These are phyloP conservation scores for Microplitis demolitor DNA, from an alignment of 1,140 invertebrate genomes.

Conservation along the genomic window DNA sequence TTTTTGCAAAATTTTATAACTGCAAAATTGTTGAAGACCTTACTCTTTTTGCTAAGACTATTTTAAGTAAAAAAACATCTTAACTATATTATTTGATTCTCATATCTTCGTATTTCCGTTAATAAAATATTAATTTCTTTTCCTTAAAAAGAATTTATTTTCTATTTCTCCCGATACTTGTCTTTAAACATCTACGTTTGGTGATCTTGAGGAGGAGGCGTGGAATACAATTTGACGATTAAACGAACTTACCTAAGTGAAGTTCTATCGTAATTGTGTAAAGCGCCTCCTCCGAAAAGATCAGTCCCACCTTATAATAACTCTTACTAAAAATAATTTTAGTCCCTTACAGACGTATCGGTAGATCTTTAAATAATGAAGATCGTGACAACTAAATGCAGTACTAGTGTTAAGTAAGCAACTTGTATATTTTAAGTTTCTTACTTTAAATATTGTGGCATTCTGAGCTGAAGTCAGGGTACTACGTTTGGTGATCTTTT, in stretches of 20 bases:
- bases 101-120: background rate
- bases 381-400: conserved; percentile 24
- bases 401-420: conserved; percentile 37
- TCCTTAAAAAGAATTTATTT: background rate
- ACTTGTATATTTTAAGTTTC: conserved; percentile 33
- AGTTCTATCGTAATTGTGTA: background rate
- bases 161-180: background rate
- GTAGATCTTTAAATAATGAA: background rate
- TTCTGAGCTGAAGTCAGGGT: no score
- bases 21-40: background rate
- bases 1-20: conserved; percentile 23
- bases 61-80: background rate
- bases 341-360: background rate
- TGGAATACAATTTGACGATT: conserved; percentile 12
- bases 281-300: conserved; percentile 2
- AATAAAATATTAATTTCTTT: background rate
- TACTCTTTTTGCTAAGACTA: conserved; percentile 9
- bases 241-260: background rate
- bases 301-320: conserved; percentile 1
- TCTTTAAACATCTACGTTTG: conserved; percentile 1
- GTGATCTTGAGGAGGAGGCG: conserved; percentile 18
- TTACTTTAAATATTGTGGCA: no score
- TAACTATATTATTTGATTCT: background rate
- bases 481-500: no score
- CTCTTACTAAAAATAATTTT: background rate